Percentiles rank a stretch among this genome's conserved stretches.
Conservation (phyloP, 2,113 vertebrate genomes). For the Microcebus griseorufus region DNA sequence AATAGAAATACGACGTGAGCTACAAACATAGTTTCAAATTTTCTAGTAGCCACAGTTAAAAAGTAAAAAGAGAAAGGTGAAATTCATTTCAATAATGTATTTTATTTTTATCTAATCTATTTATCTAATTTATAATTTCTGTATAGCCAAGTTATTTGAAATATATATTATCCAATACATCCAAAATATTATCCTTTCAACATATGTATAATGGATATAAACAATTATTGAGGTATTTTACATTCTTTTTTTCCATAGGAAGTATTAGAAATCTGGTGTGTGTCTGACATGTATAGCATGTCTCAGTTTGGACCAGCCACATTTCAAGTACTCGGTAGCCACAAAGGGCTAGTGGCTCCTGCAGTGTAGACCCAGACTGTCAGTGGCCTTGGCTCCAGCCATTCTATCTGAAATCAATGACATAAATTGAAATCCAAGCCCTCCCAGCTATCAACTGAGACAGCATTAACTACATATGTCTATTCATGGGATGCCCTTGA, state of each 20-base stretch:
- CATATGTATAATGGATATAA: not conserved
- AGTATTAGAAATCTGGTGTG: not conserved
- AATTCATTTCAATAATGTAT: slow-evolving; percentile 17
- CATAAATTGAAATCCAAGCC: not conserved
- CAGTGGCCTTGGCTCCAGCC: not conserved
- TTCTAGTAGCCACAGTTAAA: slow-evolving; percentile 5
- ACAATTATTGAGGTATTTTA: not conserved
- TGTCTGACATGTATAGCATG: not conserved
- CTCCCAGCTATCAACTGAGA: not conserved
- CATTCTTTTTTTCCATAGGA: not conserved
- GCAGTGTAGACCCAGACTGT: not conserved
- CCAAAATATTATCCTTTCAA: slow-evolving; percentile 27
- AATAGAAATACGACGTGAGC: slow-evolving; percentile 21
- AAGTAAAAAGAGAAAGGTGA: slow-evolving; percentile 5
- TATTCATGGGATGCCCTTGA: not conserved
- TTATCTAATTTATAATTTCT: not conserved
- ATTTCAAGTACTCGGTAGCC: not conserved
- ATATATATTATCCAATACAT: not conserved
- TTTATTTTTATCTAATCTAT: slow-evolving; percentile 32
- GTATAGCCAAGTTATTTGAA: not conserved
- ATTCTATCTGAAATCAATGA: not conserved
- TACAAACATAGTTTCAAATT: slow-evolving; percentile 26
- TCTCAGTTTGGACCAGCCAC: not conserved
- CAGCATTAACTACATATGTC: not conserved
- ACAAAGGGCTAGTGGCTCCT: not conserved